Evolutionary conservation across 2,888 invertebrate species (phyloP), one percentile per base, ranked within the genome.

Genomic region (Conops quadrifasciatus): DNA sequence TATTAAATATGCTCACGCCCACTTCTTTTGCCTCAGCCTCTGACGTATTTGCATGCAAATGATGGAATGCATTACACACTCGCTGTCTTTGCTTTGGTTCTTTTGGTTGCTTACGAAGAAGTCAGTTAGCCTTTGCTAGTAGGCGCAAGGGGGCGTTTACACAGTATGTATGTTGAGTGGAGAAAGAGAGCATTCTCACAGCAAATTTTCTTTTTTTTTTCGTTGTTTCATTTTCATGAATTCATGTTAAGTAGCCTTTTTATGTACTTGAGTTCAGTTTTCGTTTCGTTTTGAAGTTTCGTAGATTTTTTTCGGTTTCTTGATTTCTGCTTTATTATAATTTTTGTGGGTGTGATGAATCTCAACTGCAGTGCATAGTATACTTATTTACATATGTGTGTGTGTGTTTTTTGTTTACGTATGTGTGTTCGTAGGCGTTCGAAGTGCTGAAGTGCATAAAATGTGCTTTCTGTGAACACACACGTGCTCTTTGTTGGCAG

Each of bases 191-290:
- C 7, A 24, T 3, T 9, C 4, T 26, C 7, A 24, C 21, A 24
- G 43, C 13, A 13, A 24, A 19, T 62, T 62, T 30, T 19, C 16
- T 24, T 62, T 36, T 15, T 4, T 11, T 62, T 30, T 60, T 36
- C n/a, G 53, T 56, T 19, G 11, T 49, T 67, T 36, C 36, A 36
- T 49, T 62, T 62, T 21, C 49, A 16, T 49, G 30, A 68, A 68
- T 68, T 62, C 59, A 30, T 62, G 68, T 51, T 68, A 68, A 68
- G 68, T 68, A 68, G 62, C 60, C 60, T 62, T 60, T 49, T 45
- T 51, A 30, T 68, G 51, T 60, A 51, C 68, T 68, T 24, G 51
- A 68, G 36, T 51, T 49, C 21, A 36, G n/a, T 62, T 51, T 62
- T 62, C 5, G 15, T 65, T 1, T n/a, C 26, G 24, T 59, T 3